Percentiles rank a stretch among this genome's conserved stretches.
Conservation (phyloP, 1,140 invertebrate genomes). For the Paraescarpia echinospica region DNA sequence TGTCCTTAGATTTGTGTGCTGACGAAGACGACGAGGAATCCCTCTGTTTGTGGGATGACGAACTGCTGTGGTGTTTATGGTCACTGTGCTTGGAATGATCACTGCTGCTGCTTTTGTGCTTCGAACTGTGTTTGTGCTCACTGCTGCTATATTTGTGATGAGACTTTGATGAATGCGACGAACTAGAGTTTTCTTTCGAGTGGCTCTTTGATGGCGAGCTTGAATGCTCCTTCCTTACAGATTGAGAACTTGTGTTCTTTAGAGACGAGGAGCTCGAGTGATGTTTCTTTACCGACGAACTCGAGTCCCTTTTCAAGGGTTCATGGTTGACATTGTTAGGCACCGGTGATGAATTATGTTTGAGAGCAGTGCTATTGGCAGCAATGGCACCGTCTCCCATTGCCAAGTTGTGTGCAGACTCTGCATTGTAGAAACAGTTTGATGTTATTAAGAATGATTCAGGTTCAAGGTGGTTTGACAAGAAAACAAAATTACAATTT, state of each 20-base stretch:
- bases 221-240: background rate
- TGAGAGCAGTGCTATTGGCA: background rate
- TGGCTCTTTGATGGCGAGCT: background rate
- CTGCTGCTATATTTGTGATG: background rate
- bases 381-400: background rate
- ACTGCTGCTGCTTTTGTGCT: background rate
- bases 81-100: background rate
- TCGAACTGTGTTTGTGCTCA: background rate
- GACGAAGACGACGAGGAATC: background rate
- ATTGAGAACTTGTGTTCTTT: background rate
- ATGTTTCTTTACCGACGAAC: background rate
- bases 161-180: background rate
- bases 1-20: background rate
- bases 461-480: background rate
- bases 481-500: background rate
- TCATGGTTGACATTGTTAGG: constrained; percentile 5
- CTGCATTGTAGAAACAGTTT: background rate
- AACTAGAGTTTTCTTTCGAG: background rate
- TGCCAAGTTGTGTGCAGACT: background rate
- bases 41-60: background rate
- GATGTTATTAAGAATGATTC: background rate
- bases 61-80: background rate
- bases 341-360: background rate
- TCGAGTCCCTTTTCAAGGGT: background rate
- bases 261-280: background rate